These are phyloP conservation scores for Zaprionus bogoriensis DNA, from an alignment of 2,888 invertebrate species.

Conservation along the genomic window DNA sequence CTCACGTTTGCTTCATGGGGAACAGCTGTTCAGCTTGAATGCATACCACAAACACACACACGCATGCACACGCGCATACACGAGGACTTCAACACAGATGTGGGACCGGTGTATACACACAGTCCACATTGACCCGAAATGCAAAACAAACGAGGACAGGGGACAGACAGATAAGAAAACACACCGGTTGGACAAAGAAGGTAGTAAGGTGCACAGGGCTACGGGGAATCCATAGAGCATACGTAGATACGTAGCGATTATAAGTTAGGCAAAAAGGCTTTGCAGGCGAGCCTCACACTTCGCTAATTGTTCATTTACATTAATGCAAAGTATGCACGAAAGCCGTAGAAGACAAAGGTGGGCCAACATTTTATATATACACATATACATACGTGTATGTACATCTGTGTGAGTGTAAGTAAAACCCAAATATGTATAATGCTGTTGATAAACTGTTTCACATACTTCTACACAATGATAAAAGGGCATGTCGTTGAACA, in stretches of 20 bases:
- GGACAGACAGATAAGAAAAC: slow-evolving; percentile 47
- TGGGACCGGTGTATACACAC: slow-evolving; percentile 9
- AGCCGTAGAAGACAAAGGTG: not conserved
- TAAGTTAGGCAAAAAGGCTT: slow-evolving; percentile 26
- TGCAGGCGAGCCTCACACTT: slow-evolving; percentile 15
- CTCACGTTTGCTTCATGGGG: slow-evolving; percentile 46
- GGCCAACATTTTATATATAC: not conserved
- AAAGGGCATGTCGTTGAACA: slow-evolving; percentile 31
- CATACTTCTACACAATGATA: slow-evolving; percentile 35
- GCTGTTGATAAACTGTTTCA: slow-evolving; percentile 23
- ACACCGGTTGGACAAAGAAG: slow-evolving; percentile 30
- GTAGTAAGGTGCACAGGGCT: slow-evolving; percentile 35
- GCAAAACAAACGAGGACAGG: slow-evolving; percentile 17
- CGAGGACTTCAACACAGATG: slow-evolving; percentile 8
- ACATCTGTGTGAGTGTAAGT: no score
- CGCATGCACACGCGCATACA: not conserved
- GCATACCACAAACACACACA: slow-evolving; percentile 15
- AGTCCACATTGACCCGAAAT: slow-evolving; percentile 13
- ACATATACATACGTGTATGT: not conserved
- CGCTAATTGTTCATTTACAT: slow-evolving; percentile 39
- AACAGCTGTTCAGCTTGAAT: slow-evolving; percentile 68
- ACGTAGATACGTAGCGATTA: slow-evolving; percentile 1
- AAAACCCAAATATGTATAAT: no score
- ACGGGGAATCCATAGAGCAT: slow-evolving; percentile 54
- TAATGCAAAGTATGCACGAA: slow-evolving; percentile 12